Percentiles rank a stretch among this genome's conserved stretches.
Evolutionary conservation across 1,140 invertebrate species (phyloP).

Genomic region (Polypedilum pembai): DNA sequence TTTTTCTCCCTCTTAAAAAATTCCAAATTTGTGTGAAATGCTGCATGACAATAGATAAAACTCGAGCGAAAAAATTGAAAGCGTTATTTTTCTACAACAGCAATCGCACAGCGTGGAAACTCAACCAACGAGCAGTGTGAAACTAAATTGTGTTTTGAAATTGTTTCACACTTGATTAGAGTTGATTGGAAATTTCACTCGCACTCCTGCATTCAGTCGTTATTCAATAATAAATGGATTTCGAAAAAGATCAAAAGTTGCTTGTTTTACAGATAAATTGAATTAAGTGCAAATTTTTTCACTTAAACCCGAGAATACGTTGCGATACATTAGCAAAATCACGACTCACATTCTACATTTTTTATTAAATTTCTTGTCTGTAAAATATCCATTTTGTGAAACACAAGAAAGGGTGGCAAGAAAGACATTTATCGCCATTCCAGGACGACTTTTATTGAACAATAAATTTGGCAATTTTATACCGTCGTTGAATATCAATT

Average conservation of each 20-base stretch:
- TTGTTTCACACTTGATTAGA: conserved; percentile 13
- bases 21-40: background rate
- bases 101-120: too few relatives aligned
- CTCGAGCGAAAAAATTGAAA: background rate
- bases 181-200: conserved; percentile 1
- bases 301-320: too few relatives aligned
- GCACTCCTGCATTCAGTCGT: background rate
- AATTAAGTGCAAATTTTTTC: too few relatives aligned
- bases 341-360: too few relatives aligned
- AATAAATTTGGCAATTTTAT: conserved; percentile 7
- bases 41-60: conserved; percentile 16
- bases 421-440: conserved; percentile 12
- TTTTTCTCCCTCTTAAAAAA: background rate
- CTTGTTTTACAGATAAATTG: too few relatives aligned
- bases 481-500: background rate
- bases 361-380: too few relatives aligned
- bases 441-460: background rate
- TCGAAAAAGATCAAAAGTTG: too few relatives aligned
- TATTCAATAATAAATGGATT: background rate
- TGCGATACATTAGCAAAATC: too few relatives aligned
- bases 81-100: too few relatives aligned
- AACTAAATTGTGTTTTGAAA: background rate
- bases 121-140: background rate
- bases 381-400: too few relatives aligned
- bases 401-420: background rate